These are phyloP conservation scores for Ivindomyrus marchei DNA, from an alignment of 2,113 vertebrate genomes.

Conservation along the genomic window DNA sequence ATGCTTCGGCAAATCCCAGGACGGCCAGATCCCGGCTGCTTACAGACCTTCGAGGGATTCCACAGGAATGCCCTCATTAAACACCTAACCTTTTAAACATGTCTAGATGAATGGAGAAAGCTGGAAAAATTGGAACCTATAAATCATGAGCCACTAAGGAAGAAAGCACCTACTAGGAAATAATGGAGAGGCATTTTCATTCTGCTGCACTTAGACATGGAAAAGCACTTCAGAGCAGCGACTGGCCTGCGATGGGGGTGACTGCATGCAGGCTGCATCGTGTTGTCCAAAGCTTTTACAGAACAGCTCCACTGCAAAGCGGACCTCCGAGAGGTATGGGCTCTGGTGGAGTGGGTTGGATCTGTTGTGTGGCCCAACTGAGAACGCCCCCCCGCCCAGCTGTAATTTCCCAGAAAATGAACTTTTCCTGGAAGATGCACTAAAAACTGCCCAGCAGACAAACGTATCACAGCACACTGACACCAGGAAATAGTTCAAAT, in stretches of 20 bases:
- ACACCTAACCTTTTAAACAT: background rate
- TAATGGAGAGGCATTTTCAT: background rate
- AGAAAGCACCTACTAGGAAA: background rate
- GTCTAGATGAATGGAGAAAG: background rate
- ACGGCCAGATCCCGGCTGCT: background rate
- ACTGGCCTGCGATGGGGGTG: background rate
- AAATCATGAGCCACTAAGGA: background rate
- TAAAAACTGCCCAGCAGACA: background rate
- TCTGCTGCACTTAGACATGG: background rate
- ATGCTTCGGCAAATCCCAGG: background rate
- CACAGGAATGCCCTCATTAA: background rate
- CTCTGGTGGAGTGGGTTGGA: conserved; percentile 24
- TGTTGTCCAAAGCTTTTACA: background rate
- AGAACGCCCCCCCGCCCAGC: background rate
- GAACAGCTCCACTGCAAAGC: background rate
- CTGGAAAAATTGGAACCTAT: background rate
- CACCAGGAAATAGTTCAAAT: background rate
- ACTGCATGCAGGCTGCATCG: background rate
- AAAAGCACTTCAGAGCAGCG: background rate
- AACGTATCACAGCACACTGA: background rate
- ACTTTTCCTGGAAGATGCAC: background rate
- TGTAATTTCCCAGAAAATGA: background rate
- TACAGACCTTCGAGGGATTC: background rate
- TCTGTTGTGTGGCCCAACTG: background rate
- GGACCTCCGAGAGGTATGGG: conserved; percentile 21